Base-by-base conservation (phyloP, 2,113 vertebrate species). In the Corythaixoides concolor region DNA sequence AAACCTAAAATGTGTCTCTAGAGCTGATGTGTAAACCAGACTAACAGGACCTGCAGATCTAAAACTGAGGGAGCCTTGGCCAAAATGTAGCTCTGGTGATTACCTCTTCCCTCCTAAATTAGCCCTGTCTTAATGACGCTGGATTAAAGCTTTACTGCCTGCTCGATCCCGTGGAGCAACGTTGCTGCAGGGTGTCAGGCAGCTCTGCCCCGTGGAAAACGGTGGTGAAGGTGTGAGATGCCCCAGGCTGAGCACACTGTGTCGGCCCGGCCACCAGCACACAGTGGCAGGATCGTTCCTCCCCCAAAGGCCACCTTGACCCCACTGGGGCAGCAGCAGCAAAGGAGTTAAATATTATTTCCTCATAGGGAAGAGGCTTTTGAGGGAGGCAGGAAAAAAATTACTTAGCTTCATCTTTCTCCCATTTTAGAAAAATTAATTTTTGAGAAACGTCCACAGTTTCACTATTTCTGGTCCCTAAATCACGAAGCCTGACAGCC, bases 391-490 rank as follows among this genome's bases (percentile, higher is more conserved):
- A 67, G 47, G 32, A 79, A 79, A 91, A 94, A 94, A 96, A 95
- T 60, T 47, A 58, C 75, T 80, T 23, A 62, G 87, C 85, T 91
- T 96, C 91, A 95, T 94, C 93, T 95, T 97, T 96, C 90, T 97
- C 93, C 90, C 93, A 89, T 97, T 97, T 93, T 77, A 94, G 87
- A 94, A 92, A 94, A 95, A 97, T 88, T 95, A 91, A 96, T 95
- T 98, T 97, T 93, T 94, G 74, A 97, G 95, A 93, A 97, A 85
- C 88, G 83, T 93, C 94, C 80, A 79, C 75, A 79, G 69, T 91
- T 95, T 96, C 84, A 67, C 86, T 96, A 15, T 95, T 94, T 96
- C 95, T 96, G 92, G 93, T 84, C 91, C 89, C 85, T 97, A 97
- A 96, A 97, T 97, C 96, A 96, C 15, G 50, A 39, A 6, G 27